Percentiles rank a stretch among this genome's conserved stretches.
phyloP scores from a whole-genome alignment of 2,797 vertebrate genomes.

The Psittacula derbiana region DNA sequence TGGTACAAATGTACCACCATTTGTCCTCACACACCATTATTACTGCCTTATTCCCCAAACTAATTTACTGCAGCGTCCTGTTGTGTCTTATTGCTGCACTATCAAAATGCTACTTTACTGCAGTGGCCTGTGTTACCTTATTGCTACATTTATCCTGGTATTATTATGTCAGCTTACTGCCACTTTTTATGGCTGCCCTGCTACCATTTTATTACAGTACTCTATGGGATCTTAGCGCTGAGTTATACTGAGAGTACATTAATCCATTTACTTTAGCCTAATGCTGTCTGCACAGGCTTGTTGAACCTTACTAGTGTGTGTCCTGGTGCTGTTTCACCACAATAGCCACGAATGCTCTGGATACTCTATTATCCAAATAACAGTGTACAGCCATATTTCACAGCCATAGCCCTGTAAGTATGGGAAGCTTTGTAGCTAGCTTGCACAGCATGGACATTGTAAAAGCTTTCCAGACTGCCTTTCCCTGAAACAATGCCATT shows the following conservation, averaged over 20 bases:
- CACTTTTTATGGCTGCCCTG: conserved; percentile 68
- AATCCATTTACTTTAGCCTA: conserved; percentile 60
- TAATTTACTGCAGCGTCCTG: conserved; percentile 50
- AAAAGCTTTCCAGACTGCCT: background rate
- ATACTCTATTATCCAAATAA: conserved; percentile 8
- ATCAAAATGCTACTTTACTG: conserved; percentile 69
- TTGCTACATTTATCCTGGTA: conserved; percentile 78
- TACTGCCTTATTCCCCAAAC: conserved; percentile 61
- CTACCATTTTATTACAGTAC: conserved; percentile 58
- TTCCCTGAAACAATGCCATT: background rate
- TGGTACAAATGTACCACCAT: conserved; percentile 11
- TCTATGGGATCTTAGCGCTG: conserved; percentile 60
- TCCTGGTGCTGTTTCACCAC: background rate
- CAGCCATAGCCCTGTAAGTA: background rate
- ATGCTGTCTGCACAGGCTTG: background rate
- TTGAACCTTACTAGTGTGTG: background rate
- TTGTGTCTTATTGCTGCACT: conserved; percentile 72
- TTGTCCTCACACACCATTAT: background rate
- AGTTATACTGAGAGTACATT: conserved; percentile 60
- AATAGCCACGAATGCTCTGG: background rate
- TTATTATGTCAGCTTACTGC: conserved; percentile 56
- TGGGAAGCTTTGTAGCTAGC: background rate
- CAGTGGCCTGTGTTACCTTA: conserved; percentile 68
- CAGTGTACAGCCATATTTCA: conserved; percentile 36
- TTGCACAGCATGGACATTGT: background rate